phyloP scores from a whole-genome alignment of 2,797 vertebrate species.

The Mormyrops boulengeri region DNA sequence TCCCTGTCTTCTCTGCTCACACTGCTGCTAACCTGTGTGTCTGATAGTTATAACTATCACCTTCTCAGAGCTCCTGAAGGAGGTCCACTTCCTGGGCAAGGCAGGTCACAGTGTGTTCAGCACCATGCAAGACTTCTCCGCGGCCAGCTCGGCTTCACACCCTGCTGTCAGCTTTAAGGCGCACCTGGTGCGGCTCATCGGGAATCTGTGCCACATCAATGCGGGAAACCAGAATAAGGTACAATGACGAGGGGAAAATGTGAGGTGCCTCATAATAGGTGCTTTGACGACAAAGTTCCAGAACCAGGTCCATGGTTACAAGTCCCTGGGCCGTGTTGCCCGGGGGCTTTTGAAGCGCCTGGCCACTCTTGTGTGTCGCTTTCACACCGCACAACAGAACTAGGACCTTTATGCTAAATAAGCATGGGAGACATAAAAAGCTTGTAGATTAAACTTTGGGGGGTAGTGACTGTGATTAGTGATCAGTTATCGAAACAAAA shows the following conservation, averaged over 20 bases:
- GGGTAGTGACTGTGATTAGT: not conserved
- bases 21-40: constrained; percentile 19
- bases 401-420: not conserved
- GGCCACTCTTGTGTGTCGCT: not conserved
- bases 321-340: not conserved
- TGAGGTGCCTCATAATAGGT: not conserved
- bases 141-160: constrained; percentile 46
- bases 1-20: constrained; percentile 57
- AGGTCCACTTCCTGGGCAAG: constrained; percentile 76
- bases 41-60: constrained; percentile 17
- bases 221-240: constrained; percentile 87
- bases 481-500: not conserved
- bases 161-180: constrained; percentile 82
- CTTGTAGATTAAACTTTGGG: not conserved
- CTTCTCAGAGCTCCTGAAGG: constrained; percentile 70
- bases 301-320: not conserved
- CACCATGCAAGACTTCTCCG: constrained; percentile 58
- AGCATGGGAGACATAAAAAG: not conserved
- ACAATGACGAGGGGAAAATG: not conserved
- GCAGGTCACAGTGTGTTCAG: constrained; percentile 76
- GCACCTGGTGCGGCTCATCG: constrained; percentile 88
- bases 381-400: not conserved
- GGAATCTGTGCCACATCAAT: constrained; percentile 83
- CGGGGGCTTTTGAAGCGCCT: not conserved
- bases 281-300: not conserved